Conservation (phyloP, 1,140 invertebrate species). For the Zaprionus gabonicus region DNA sequence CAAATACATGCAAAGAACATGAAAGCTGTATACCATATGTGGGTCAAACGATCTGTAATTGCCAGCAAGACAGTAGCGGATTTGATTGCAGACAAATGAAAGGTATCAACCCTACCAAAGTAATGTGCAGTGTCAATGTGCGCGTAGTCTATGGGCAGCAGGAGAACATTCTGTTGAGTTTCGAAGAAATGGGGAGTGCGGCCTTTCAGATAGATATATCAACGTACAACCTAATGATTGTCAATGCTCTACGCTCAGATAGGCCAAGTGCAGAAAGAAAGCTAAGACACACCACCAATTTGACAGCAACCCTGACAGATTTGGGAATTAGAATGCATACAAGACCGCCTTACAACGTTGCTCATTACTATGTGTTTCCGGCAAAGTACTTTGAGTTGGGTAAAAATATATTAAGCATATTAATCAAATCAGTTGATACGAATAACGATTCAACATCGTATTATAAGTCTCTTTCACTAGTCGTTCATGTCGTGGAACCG, state of each 20-base stretch:
- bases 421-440: background rate
- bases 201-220: slow-evolving; percentile 17
- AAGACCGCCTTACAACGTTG: slow-evolving; percentile 9
- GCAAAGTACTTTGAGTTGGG: slow-evolving; percentile 13
- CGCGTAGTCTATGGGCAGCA: slow-evolving; percentile 4
- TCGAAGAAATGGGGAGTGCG: background rate
- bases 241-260: background rate
- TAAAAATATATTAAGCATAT: slow-evolving; percentile 9
- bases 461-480: background rate
- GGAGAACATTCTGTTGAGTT: slow-evolving; percentile 31
- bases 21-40: slow-evolving; percentile 27
- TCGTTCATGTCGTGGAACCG: slow-evolving; percentile 17
- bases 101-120: background rate
- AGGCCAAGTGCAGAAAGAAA: background rate
- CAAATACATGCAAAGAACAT: slow-evolving; percentile 10
- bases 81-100: background rate
- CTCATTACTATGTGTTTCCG: slow-evolving; percentile 20
- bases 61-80: background rate
- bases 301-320: slow-evolving; percentile 6
- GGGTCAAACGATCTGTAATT: slow-evolving; percentile 26
- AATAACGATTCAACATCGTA: no score
- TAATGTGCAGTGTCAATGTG: slow-evolving; percentile 27
- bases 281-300: slow-evolving; percentile 11
- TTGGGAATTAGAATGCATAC: slow-evolving; percentile 28
- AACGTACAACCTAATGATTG: slow-evolving; percentile 20